phyloP scores from a whole-genome alignment of 1,140 invertebrate genomes.

The Helicoverpa armigera region DNA sequence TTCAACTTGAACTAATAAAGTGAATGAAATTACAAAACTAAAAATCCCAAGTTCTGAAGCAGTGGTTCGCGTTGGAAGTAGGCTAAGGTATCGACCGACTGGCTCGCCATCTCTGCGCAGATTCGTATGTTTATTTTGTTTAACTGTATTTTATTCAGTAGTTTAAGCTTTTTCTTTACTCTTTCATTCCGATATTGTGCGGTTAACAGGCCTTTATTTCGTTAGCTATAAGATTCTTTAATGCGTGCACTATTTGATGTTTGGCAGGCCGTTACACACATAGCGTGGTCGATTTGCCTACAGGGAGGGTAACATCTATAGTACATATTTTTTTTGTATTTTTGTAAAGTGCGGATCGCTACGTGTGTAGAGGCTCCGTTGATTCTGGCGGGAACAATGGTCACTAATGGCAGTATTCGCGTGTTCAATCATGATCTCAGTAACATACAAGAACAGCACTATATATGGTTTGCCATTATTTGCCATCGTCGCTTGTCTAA shows the following conservation, averaged over 20 bases:
- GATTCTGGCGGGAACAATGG: slow-evolving; percentile 59
- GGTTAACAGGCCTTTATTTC: slow-evolving; percentile 47
- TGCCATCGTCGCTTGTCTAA: not conserved
- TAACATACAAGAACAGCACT: slow-evolving; percentile 34
- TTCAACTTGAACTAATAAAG: too few species aligned
- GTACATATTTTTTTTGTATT: slow-evolving; percentile 45
- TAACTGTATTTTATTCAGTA: slow-evolving; percentile 63
- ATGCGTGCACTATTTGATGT: slow-evolving; percentile 31
- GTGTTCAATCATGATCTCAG: slow-evolving; percentile 40
- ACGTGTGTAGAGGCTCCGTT: slow-evolving; percentile 67
- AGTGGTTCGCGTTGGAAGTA: not conserved
- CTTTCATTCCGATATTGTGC: slow-evolving; percentile 74
- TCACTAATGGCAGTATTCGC: not conserved
- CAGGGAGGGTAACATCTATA: slow-evolving; percentile 36
- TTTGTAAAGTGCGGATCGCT: slow-evolving; percentile 49
- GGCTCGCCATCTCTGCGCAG: slow-evolving; percentile 59
- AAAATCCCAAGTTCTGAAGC: not conserved
- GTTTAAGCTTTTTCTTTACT: slow-evolving; percentile 72
- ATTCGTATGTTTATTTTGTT: slow-evolving; percentile 73
- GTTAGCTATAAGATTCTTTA: slow-evolving; percentile 46
- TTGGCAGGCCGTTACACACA: slow-evolving; percentile 42
- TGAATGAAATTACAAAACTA: too few species aligned
- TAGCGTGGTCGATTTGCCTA: slow-evolving; percentile 41
- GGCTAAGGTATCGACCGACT: slow-evolving; percentile 43
- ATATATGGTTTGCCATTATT: not conserved